phyloP scores from a whole-genome alignment of 1,140 invertebrate species.

The Bemisia tabaci region DNA sequence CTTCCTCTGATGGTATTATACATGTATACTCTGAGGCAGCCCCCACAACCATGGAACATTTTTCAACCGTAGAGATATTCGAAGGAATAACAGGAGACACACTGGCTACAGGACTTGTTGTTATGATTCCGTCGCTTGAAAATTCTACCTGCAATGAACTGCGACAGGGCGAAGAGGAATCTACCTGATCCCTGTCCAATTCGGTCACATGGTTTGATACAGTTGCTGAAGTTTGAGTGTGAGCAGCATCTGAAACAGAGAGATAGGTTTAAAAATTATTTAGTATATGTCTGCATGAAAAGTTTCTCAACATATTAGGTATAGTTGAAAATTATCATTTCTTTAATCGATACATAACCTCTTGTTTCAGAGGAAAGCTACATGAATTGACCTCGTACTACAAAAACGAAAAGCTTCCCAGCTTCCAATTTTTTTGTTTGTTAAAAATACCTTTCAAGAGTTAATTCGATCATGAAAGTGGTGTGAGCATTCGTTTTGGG shows the following conservation, averaged over 20 bases:
- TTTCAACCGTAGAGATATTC: neutral
- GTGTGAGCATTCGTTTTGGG: no score
- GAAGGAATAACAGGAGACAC: neutral
- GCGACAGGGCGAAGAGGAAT: neutral
- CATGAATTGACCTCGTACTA: no score
- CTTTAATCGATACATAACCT: no score
- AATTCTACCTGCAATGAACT: neutral
- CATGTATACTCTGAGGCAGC: neutral
- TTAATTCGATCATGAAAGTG: no score
- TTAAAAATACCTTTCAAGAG: no score
- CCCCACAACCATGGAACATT: neutral
- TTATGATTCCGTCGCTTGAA: neutral
- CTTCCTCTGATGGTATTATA: neutral
- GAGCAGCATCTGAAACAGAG: constrained; percentile 1
- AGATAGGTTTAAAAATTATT: constrained; percentile 1
- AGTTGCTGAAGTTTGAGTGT: constrained; percentile 4
- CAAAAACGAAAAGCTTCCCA: no score
- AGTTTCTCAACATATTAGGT: constrained; percentile 2
- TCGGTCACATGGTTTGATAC: neutral
- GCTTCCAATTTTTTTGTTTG: no score
- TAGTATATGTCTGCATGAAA: constrained; percentile 9
- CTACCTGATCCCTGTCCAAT: neutral
- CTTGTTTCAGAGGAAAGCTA: no score
- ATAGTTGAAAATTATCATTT: no score
- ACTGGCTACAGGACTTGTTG: no score